phyloP scores from a whole-genome alignment of 2,113 vertebrate species.

The Glaucidium brasilianum region DNA sequence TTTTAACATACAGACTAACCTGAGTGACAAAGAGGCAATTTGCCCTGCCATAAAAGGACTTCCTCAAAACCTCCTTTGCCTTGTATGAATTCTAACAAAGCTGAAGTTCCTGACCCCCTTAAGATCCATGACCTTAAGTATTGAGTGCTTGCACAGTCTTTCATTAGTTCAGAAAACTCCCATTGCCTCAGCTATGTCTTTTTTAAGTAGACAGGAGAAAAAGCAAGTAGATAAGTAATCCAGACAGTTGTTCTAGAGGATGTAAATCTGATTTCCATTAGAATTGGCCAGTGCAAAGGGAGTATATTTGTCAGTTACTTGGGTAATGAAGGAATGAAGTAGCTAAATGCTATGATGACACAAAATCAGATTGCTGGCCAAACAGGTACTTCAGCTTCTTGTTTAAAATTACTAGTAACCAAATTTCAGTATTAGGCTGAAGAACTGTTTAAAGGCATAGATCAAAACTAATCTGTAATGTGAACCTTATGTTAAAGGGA shows the following conservation, averaged over 20 bases:
- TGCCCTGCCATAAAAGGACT: neutral
- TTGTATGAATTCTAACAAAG: neutral
- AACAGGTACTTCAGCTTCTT: neutral
- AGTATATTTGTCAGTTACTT: neutral
- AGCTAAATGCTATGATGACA: neutral
- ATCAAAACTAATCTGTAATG: neutral
- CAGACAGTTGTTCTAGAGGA: neutral
- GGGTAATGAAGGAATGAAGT: neutral
- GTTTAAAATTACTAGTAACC: neutral
- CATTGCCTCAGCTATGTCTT: neutral
- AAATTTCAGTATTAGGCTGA: neutral
- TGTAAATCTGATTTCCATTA: neutral
- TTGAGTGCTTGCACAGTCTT: neutral
- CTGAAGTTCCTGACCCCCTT: neutral
- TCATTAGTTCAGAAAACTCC: neutral
- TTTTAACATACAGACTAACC: neutral
- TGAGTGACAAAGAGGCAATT: neutral
- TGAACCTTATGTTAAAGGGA: neutral
- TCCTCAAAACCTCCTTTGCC: neutral
- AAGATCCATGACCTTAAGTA: neutral
- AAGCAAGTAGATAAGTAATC: neutral
- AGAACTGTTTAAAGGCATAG: neutral
- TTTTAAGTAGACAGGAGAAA: neutral
- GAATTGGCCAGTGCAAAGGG: neutral
- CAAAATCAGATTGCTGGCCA: neutral